These are phyloP conservation scores for Halcyon malimbica DNA, from an alignment of 2,113 vertebrate genomes.

Conservation along the genomic window DNA sequence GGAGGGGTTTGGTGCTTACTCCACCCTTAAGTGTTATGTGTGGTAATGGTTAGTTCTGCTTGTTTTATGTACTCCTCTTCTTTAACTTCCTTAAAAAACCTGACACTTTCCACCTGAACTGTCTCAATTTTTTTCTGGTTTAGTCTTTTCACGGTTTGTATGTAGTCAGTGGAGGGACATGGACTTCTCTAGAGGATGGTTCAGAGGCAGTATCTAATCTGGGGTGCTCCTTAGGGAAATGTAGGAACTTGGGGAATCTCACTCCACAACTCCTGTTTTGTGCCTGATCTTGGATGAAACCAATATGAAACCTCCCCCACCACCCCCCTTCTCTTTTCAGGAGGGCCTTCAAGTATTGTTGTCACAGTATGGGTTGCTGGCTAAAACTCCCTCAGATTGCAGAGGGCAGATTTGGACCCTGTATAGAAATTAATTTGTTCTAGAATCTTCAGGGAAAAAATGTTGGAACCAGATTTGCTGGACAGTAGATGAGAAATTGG, in stretches of 20 bases:
- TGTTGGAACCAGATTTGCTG: background rate
- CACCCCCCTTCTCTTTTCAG: background rate
- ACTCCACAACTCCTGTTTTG: background rate
- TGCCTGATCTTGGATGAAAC: background rate
- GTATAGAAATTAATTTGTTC: background rate
- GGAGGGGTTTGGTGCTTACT: background rate
- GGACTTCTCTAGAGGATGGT: background rate
- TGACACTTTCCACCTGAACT: background rate
- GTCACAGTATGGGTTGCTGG: background rate
- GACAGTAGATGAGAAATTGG: background rate
- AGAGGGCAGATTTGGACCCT: background rate
- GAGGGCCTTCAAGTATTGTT: background rate
- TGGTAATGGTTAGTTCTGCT: background rate
- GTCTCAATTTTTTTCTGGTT: background rate
- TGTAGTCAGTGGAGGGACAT: background rate
- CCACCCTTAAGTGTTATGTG: background rate
- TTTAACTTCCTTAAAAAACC: background rate
- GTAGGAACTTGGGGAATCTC: background rate
- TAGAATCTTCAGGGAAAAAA: background rate
- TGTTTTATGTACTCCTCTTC: background rate
- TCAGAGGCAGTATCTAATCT: background rate
- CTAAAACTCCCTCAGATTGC: background rate
- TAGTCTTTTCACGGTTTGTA: background rate
- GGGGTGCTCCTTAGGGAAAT: background rate
- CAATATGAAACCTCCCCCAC: accelerated